Base-by-base conservation (phyloP, 2,797 vertebrate genomes). In the Chelmon rostratus region DNA sequence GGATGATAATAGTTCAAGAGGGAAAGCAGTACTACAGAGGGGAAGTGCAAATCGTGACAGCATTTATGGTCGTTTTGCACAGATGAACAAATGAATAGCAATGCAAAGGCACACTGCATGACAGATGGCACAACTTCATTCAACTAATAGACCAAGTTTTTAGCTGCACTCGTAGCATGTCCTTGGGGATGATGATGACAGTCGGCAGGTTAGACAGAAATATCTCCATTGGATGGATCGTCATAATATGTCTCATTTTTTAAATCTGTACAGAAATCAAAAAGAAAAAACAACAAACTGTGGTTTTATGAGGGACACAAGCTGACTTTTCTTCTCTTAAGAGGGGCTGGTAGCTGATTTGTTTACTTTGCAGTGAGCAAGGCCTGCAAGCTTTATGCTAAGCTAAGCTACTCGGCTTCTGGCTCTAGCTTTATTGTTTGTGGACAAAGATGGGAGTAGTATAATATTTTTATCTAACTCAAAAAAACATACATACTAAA, bases 1-100 rank as follows among this genome's bases (percentile, higher is more conserved):
- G 7, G n/a, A 46, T 57, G 64, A 75, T 56, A 64, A 52, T 47
- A 56, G 70, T 70, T 72, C 8, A 79, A 63, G 40, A 40, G 31
- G 25, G 52, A 76, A 65, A 56, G 23, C 40, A 67, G 40, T 33
- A n/a, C 21, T 31, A 47, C 42, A 44, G 42, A 64, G 56, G 21
- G 28, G 21, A 25, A 31, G 31, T 31, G 35, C 2, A 68, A 65
- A 78, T 25, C 0, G 2, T 40, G 42, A 68, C 9, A 28, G 2
- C 69, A 19, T 53, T 18, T 74, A 38, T 52, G 15, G 31, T 67
- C 13, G 13, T 61, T 63, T 65, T 46, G 12, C 25, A 16, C 21
- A 38, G 6, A 70, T 44, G 6, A 69, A 6, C 23, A 18, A 64
- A 16, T 71, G 1, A 49, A 15, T 62, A 19, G 11, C 21, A 37